These are phyloP conservation scores for Vicugna pacos DNA, from an alignment of 2,113 vertebrate genomes.

Conservation along the genomic window DNA sequence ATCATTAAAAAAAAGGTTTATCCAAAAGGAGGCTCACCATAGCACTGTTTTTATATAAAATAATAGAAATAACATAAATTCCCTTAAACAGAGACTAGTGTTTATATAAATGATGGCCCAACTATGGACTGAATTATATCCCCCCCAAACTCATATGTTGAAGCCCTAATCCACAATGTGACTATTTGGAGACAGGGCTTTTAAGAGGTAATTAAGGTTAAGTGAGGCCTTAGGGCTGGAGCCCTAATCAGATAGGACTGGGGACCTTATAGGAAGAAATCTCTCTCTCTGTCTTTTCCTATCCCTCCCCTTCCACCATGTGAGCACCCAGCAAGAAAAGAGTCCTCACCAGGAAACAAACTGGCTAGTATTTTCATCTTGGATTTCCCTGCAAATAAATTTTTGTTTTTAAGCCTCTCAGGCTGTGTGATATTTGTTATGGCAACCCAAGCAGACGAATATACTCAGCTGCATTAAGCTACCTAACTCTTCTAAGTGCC, in stretches of 20 bases:
- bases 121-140: conserved; percentile 7
- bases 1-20: background rate
- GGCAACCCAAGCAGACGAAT: background rate
- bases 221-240: background rate
- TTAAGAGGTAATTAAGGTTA: conserved; percentile 18
- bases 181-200: background rate
- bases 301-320: background rate
- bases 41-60: background rate
- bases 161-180: background rate
- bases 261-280: background rate
- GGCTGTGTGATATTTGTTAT: background rate
- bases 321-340: background rate
- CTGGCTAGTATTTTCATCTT: background rate
- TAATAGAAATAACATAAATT: conserved; percentile 19
- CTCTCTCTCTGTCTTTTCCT: background rate
- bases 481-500: conserved; percentile 32
- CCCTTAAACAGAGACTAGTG: background rate
- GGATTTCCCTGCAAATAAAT: background rate
- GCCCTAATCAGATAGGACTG: background rate
- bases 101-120: conserved; percentile 22
- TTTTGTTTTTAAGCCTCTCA: background rate
- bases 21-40: background rate
- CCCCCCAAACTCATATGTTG: background rate
- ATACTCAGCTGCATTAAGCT: background rate
- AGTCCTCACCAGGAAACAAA: background rate